A percentile compares a stretch with the other conserved stretches of the same genome.
phyloP scores from a whole-genome alignment of 2,888 invertebrate genomes.

The Augochlorella aurata region DNA sequence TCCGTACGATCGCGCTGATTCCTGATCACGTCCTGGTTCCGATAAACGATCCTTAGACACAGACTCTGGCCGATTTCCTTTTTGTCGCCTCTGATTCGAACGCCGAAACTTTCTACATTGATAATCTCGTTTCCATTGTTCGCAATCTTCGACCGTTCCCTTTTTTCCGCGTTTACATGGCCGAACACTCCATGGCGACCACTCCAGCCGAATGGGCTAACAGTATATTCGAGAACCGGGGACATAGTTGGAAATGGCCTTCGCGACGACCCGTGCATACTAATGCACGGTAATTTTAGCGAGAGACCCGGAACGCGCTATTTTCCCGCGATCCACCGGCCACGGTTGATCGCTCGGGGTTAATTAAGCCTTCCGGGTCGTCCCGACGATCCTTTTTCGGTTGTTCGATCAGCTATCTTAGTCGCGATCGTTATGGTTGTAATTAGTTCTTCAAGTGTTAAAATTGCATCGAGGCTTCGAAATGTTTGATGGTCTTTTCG shows the following conservation, averaged over 20 bases:
- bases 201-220: constrained; percentile 25
- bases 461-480: too few relatives aligned
- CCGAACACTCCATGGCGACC: neutral
- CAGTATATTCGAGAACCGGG: constrained; percentile 32
- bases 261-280: constrained; percentile 25
- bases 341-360: neutral
- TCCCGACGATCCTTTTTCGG: neutral
- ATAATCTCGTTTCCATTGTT: constrained; percentile 23
- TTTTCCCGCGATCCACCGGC: neutral
- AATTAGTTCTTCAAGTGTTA: too few relatives aligned
- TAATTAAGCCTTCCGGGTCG: neutral
- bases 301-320: neutral
- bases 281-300: constrained; percentile 44
- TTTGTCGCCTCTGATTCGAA: neutral
- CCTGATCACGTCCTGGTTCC: constrained; percentile 64
- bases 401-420: neutral
- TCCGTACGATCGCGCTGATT: constrained; percentile 58
- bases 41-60: constrained; percentile 47
- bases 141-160: neutral
- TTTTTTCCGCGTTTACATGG: neutral
- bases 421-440: neutral
- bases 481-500: too few relatives aligned
- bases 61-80: constrained; percentile 57
- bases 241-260: constrained; percentile 33
- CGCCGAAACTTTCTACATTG: constrained; percentile 38